Evolutionary conservation across 2,113 vertebrate genomes (phyloP).

Genomic region (Cyanoliseus patagonus): DNA sequence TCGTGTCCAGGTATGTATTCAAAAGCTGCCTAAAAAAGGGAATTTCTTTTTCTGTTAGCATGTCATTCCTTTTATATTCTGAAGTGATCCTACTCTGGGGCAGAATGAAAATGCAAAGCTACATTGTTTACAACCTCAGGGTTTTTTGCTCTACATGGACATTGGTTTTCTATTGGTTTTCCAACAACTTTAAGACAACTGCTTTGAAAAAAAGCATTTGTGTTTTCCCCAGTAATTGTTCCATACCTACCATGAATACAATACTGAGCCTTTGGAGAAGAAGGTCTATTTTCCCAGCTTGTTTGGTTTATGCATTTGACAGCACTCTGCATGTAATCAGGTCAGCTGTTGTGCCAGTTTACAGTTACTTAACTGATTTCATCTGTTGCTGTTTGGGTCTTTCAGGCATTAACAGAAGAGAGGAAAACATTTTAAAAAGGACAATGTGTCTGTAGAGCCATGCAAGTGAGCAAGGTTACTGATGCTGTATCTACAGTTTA

Average conservation of each 20-base stretch:
- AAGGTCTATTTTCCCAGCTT: not conserved
- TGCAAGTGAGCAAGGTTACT: not conserved
- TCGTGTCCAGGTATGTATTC: constrained; percentile 88
- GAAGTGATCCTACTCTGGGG: not conserved
- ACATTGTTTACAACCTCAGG: not conserved
- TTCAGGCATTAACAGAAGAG: not conserved
- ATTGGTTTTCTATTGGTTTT: not conserved
- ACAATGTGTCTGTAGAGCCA: not conserved
- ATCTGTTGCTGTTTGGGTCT: not conserved
- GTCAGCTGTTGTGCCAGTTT: not conserved
- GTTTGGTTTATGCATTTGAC: not conserved
- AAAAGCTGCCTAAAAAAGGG: not conserved
- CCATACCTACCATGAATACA: not conserved
- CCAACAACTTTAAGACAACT: not conserved
- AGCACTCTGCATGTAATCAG: not conserved
- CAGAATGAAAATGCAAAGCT: not conserved
- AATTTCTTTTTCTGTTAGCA: not conserved
- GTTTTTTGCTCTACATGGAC: not conserved
- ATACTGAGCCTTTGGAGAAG: not conserved
- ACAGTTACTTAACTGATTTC: not conserved
- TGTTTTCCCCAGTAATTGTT: not conserved
- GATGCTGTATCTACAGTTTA: not conserved
- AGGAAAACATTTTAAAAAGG: not conserved
- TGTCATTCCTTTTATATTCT: not conserved
- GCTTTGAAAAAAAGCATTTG: not conserved